Evolutionary conservation across 2,888 invertebrate genomes (phyloP).

Genomic region (Adelognathus sp.): DNA sequence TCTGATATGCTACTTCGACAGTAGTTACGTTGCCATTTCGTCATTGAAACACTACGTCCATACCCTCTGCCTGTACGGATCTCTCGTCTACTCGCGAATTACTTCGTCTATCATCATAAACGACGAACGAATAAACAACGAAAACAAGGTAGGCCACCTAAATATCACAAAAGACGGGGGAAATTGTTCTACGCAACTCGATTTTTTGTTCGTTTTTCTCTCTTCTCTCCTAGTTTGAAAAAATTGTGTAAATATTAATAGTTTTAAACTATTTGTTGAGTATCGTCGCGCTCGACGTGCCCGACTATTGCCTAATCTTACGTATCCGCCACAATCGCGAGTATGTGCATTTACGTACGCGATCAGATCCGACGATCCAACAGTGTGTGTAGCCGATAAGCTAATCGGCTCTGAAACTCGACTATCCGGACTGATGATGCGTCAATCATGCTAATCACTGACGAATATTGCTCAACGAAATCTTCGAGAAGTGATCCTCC

Average conservation of each 20-base stretch:
- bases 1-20: constrained; percentile 48
- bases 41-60: background rate
- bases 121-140: background rate
- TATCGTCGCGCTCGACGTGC: constrained; percentile 42
- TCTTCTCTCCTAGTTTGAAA: background rate
- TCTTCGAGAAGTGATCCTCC: background rate
- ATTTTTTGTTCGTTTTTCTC: background rate
- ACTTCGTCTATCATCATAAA: background rate
- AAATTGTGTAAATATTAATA: constrained; percentile 47
- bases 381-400: constrained; percentile 32
- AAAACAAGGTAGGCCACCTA: constrained; percentile 10
- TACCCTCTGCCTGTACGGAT: background rate
- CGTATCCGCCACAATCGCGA: background rate
- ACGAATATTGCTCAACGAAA: constrained; percentile 5
- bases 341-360: constrained; percentile 28
- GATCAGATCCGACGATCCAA: constrained; percentile 24
- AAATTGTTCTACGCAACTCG: constrained; percentile 6
- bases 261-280: constrained; percentile 40
- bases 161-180: constrained; percentile 25
- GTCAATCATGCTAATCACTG: constrained; percentile 17
- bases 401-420: constrained; percentile 8
- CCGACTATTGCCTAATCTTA: constrained; percentile 15
- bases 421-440: constrained; percentile 19
- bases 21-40: background rate
- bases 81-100: background rate